These are phyloP conservation scores for Melanaphis sacchari DNA, from an alignment of 1,140 invertebrate genomes.

Conservation along the genomic window DNA sequence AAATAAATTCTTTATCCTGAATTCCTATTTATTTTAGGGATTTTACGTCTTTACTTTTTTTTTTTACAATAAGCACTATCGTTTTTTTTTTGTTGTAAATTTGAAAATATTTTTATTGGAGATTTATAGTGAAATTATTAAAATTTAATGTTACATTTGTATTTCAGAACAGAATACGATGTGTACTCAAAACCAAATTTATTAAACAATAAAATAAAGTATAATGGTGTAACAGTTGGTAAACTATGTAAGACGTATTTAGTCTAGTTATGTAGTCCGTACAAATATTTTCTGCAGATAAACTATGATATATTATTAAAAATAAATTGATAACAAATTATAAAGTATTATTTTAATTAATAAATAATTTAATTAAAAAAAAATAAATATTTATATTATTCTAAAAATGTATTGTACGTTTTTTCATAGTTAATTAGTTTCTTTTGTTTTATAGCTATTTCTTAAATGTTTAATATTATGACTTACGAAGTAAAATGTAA, in stretches of 20 bases:
- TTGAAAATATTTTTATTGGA: not conserved
- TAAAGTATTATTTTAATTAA: not conserved
- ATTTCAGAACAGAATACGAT: no score
- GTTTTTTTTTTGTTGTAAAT: not conserved
- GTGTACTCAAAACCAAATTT: not conserved
- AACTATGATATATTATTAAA: not conserved
- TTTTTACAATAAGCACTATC: no score
- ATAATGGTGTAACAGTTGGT: not conserved
- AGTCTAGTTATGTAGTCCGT: not conserved
- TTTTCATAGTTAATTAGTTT: not conserved
- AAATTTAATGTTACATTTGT: no score
- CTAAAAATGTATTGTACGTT: not conserved
- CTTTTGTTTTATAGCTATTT: not conserved
- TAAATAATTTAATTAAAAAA: no score
- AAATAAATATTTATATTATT: not conserved
- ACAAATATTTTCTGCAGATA: not conserved
- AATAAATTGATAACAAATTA: not conserved
- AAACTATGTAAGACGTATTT: not conserved
- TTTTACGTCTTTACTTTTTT: not conserved
- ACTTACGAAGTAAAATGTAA: not conserved
- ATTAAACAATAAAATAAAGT: not conserved
- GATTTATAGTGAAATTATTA: not conserved
- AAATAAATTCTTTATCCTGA: not conserved
- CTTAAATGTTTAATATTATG: not conserved
- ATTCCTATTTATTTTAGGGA: not conserved